Conservation (phyloP, 2,888 invertebrate genomes). For the Diploptera punctata region DNA sequence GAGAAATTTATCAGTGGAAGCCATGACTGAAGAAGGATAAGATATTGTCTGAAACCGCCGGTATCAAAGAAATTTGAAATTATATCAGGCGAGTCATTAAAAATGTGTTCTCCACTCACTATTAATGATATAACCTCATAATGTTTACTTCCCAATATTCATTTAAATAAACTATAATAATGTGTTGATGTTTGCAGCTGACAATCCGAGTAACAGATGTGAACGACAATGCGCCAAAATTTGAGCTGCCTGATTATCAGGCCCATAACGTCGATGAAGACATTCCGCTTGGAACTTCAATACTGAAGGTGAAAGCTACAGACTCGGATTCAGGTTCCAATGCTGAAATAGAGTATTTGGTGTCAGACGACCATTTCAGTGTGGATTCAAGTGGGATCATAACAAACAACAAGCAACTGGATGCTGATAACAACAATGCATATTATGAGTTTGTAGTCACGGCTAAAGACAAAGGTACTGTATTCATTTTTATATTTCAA, state of each 20-base stretch:
- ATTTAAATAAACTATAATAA: too few species aligned
- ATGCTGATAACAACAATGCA: constrained; percentile 96
- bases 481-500: too few species aligned
- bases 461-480: constrained; percentile 90
- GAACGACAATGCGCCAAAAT: constrained; percentile 97
- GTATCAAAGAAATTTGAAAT: too few species aligned
- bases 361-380: constrained; percentile 92
- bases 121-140: too few species aligned
- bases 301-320: constrained; percentile 93
- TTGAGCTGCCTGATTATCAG: constrained; percentile 95
- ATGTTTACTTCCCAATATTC: too few species aligned
- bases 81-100: too few species aligned
- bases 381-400: constrained; percentile 94
- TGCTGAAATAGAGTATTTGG: constrained; percentile 92
- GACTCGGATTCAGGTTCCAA: constrained; percentile 95
- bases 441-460: constrained; percentile 95
- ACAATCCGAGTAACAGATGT: constrained; percentile 95
- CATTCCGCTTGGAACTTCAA: constrained; percentile 88
- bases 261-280: constrained; percentile 97
- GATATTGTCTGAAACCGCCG: too few species aligned
- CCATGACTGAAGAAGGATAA: too few species aligned
- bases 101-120: too few species aligned
- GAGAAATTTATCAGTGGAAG: too few species aligned
- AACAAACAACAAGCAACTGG: constrained; percentile 89
- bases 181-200: too few species aligned